Evolutionary conservation across 1,140 invertebrate species (phyloP).

Genomic region (Dendroctonus valens): DNA sequence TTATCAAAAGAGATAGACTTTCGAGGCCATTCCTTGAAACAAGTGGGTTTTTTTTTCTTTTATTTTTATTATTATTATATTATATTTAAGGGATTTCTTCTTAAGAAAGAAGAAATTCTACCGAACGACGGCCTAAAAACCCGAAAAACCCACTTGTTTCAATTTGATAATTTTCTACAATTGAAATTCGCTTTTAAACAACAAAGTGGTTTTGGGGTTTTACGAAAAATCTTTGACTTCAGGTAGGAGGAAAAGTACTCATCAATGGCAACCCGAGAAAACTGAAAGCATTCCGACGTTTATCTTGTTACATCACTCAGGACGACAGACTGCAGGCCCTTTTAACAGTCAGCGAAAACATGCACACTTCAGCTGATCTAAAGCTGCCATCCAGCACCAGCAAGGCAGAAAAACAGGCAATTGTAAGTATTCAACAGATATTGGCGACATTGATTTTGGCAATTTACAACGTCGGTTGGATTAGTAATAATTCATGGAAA

Average conservation of each 20-base stretch:
- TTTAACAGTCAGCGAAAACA: conserved; percentile 82
- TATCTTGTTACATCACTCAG: conserved; percentile 90
- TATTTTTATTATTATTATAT: too few species aligned
- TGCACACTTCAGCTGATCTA: conserved; percentile 82
- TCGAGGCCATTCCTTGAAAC: too few species aligned
- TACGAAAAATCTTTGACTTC: background rate
- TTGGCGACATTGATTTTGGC: background rate
- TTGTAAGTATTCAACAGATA: conserved; percentile 57
- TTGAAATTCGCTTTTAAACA: background rate
- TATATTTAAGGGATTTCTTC: too few species aligned
- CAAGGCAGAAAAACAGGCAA: conserved; percentile 61
- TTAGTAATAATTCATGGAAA: conserved; percentile 5
- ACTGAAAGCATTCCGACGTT: conserved; percentile 72
- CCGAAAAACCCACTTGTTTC: too few species aligned
- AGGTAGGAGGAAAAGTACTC: conserved; percentile 53
- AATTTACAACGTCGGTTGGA: background rate
- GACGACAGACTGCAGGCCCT: conserved; percentile 81
- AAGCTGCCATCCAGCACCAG: conserved; percentile 72
- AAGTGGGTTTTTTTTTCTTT: too few species aligned
- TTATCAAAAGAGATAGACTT: too few species aligned
- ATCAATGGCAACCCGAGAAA: conserved; percentile 72
- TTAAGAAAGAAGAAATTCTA: too few species aligned
- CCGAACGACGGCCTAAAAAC: too few species aligned
- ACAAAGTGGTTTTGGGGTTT: background rate
- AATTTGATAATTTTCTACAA: background rate